These are phyloP conservation scores for Sinodicranocentrus sp. DNA, from an alignment of 2,888 invertebrate genomes.

Conservation along the genomic window DNA sequence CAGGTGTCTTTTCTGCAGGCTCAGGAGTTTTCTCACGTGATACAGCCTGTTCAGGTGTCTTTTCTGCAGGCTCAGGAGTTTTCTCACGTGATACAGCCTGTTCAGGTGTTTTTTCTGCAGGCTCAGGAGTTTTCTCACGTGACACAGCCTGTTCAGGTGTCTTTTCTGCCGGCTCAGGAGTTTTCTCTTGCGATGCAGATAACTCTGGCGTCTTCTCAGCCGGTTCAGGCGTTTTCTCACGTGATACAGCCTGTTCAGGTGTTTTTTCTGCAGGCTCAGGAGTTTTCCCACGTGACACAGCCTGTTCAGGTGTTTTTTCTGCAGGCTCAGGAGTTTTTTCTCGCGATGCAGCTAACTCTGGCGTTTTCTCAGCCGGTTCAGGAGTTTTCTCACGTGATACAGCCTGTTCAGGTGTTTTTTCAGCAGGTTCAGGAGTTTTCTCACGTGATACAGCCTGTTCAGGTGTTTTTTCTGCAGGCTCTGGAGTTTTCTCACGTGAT, in stretches of 20 bases:
- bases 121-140: slow-evolving; percentile 43
- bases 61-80: slow-evolving; percentile 21
- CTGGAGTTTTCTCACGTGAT: background rate
- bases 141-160: slow-evolving; percentile 36
- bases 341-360: slow-evolving; percentile 14
- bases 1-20: slow-evolving; percentile 10
- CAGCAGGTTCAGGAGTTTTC: background rate
- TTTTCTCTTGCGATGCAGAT: background rate
- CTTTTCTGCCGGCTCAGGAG: slow-evolving; percentile 46
- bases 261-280: slow-evolving; percentile 13
- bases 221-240: slow-evolving; percentile 44
- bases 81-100: background rate
- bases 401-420: background rate
- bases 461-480: slow-evolving; percentile 14
- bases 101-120: slow-evolving; percentile 32
- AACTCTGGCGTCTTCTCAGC: background rate
- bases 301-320: background rate
- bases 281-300: background rate
- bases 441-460: slow-evolving; percentile 6
- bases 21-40: slow-evolving; percentile 20
- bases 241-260: slow-evolving; percentile 9
- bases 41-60: slow-evolving; percentile 14
- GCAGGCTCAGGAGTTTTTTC: slow-evolving; percentile 18
- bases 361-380: slow-evolving; percentile 34
- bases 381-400: slow-evolving; percentile 32